phyloP scores from a whole-genome alignment of 1,140 invertebrate genomes.

The Rhynchophorus ferrugineus region DNA sequence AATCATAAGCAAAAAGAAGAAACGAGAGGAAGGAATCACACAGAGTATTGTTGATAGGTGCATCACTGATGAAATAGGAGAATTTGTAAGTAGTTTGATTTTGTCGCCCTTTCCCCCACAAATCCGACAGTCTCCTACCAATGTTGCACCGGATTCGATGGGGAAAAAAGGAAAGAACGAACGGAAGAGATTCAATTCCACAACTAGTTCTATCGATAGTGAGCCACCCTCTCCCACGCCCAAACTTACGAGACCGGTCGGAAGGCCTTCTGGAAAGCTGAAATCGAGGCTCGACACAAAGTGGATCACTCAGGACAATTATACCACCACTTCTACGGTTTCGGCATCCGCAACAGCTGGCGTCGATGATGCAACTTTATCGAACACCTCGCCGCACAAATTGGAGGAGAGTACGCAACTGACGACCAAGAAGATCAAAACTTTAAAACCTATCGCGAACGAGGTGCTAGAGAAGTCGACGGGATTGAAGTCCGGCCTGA shows the following conservation, averaged over 20 bases:
- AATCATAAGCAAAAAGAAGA: slow-evolving; percentile 61
- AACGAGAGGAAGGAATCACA: slow-evolving; percentile 65
- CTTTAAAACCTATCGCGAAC: slow-evolving; percentile 21
- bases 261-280: slow-evolving; percentile 42
- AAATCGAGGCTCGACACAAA: slow-evolving; percentile 37
- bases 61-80: slow-evolving; percentile 60
- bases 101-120: slow-evolving; percentile 53
- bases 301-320: slow-evolving; percentile 33
- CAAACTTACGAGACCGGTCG: slow-evolving; percentile 39
- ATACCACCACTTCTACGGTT: slow-evolving; percentile 37
- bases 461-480: neutral
- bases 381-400: slow-evolving; percentile 6
- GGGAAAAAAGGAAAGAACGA: slow-evolving; percentile 33
- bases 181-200: slow-evolving; percentile 43
- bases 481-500: neutral
- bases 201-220: slow-evolving; percentile 48
- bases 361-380: neutral
- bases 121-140: slow-evolving; percentile 40
- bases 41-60: slow-evolving; percentile 76
- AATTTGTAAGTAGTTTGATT: slow-evolving; percentile 53
- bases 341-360: neutral
- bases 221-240: slow-evolving; percentile 45
- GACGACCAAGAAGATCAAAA: slow-evolving; percentile 25
- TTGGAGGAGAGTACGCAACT: neutral
- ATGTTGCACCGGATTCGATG: slow-evolving; percentile 21